Percentiles rank a stretch among this genome's conserved stretches.
These are phyloP conservation scores for Mormyrops boulengeri DNA, from an alignment of 2,797 vertebrate species.

Conservation along the genomic window DNA sequence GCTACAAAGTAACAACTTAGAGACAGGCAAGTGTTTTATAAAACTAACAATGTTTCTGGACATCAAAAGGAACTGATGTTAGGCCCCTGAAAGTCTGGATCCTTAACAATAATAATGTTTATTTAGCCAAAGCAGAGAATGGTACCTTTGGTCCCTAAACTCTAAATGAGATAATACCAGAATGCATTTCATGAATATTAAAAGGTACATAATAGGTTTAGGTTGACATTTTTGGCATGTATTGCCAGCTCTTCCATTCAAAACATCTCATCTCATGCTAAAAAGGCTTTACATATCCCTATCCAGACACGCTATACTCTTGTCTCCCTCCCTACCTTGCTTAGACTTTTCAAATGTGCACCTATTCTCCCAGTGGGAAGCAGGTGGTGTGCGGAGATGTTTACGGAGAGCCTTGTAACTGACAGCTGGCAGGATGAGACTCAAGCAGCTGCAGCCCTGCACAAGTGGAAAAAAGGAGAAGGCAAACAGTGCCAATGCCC, in stretches of 20 bases:
- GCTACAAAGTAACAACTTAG: not conserved
- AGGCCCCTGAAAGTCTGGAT: not conserved
- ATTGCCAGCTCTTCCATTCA: not conserved
- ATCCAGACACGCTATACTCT: conserved; percentile 9
- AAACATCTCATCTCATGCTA: not conserved
- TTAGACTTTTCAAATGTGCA: conserved; percentile 48
- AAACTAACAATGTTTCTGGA: not conserved
- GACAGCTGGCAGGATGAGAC: conserved; percentile 73
- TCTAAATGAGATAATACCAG: not conserved
- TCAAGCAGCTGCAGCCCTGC: conserved; percentile 75
- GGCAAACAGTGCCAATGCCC: conserved; percentile 64
- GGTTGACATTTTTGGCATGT: not conserved
- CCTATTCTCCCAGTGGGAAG: conserved; percentile 68
- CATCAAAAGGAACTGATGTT: not conserved
- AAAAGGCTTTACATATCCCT: not conserved
- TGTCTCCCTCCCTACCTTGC: conserved; percentile 21
- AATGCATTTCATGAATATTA: not conserved
- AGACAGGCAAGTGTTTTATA: not conserved
- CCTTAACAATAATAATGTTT: conserved; percentile 2
- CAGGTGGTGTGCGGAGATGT: conserved; percentile 69
- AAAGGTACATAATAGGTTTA: conserved; percentile 7
- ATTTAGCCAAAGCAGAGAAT: not conserved
- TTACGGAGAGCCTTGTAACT: conserved; percentile 58
- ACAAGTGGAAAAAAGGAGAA: conserved; percentile 56
- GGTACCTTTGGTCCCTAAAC: not conserved